phyloP scores from a whole-genome alignment of 2,113 vertebrate species.

The Heliornis fulica region DNA sequence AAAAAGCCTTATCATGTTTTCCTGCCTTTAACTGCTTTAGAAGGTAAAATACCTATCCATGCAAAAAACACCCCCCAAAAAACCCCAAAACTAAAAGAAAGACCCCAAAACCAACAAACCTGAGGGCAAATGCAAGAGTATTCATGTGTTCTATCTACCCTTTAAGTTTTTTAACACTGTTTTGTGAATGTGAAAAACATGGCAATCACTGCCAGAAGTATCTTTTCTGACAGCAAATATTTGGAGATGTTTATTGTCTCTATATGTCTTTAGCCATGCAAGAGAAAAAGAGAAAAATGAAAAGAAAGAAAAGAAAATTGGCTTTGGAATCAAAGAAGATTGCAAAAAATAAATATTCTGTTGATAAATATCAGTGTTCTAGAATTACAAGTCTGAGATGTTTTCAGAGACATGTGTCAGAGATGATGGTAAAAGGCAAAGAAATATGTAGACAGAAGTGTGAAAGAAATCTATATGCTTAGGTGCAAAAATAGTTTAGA shows the following conservation, averaged over 20 bases:
- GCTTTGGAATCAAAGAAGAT: background rate
- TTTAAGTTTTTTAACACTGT: background rate
- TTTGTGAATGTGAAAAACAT: background rate
- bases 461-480: slow-evolving; percentile 16
- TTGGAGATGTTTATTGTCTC: background rate
- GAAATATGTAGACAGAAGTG: background rate
- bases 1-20: slow-evolving; percentile 10
- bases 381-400: background rate
- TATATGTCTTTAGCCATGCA: background rate
- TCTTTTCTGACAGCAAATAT: background rate
- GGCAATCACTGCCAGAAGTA: background rate
- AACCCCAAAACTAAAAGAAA: background rate
- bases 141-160: background rate
- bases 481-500: slow-evolving; percentile 35
- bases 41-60: background rate
- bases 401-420: background rate
- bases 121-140: background rate
- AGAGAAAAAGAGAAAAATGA: background rate
- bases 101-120: background rate
- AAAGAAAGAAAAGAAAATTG: background rate
- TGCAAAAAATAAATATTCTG: background rate
- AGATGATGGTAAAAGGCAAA: background rate
- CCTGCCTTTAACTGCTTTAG: background rate
- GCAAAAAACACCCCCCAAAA: no score
- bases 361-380: background rate